Percentiles rank a stretch among this genome's conserved stretches.
Evolutionary conservation across 2,888 invertebrate species (phyloP).

Genomic region (Oligia latruncula): DNA sequence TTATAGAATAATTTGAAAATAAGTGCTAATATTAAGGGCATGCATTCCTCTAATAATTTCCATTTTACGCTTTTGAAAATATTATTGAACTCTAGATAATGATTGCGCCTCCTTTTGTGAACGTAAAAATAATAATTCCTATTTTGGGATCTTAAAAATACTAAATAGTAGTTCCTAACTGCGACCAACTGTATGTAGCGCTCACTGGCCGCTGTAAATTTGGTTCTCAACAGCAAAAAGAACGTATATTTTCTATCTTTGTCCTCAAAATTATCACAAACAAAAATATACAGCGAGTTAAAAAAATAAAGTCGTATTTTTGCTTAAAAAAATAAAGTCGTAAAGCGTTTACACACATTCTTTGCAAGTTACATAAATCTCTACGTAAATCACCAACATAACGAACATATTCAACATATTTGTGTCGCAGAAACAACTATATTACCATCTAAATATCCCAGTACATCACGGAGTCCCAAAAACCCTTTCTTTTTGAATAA

Average conservation of each 20-base stretch:
- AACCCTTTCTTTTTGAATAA: slow-evolving; percentile 54
- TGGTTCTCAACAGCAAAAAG: background rate
- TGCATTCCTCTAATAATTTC: background rate
- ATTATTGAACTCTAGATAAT: background rate
- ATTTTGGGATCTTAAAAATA: background rate
- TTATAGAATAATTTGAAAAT: slow-evolving; percentile 8
- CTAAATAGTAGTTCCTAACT: background rate
- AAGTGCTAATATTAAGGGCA: background rate
- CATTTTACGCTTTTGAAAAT: background rate
- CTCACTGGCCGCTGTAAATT: background rate
- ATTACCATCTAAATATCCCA: slow-evolving; percentile 54
- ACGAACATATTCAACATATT: slow-evolving; percentile 40
- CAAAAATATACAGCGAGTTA: background rate
- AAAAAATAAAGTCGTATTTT: slow-evolving; percentile 14
- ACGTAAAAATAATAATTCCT: background rate
- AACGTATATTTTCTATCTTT: background rate
- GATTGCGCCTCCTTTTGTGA: background rate
- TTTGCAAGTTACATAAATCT: slow-evolving; percentile 52
- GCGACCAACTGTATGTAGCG: background rate
- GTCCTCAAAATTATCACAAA: background rate
- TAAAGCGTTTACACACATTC: slow-evolving; percentile 47
- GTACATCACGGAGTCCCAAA: slow-evolving; percentile 34
- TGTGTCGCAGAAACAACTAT: slow-evolving; percentile 47
- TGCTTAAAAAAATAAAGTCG: slow-evolving; percentile 11
- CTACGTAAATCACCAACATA: slow-evolving; percentile 35